These are phyloP conservation scores for Sarcophaga subvicina DNA, from an alignment of 2,888 invertebrate species.

Conservation along the genomic window DNA sequence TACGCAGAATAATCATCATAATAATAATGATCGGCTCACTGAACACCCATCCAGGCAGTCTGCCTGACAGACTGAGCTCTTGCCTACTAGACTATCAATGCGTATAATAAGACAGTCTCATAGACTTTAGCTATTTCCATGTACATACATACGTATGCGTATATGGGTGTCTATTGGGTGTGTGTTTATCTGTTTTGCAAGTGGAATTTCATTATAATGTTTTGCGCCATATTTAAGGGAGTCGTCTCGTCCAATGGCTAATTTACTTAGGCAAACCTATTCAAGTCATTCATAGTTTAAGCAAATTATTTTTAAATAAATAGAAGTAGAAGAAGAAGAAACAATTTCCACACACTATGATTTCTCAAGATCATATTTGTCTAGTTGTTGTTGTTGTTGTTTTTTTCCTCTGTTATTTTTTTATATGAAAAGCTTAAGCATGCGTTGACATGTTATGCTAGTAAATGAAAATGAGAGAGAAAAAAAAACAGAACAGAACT, in stretches of 20 bases:
- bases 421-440: constrained; percentile 41
- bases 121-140: not conserved
- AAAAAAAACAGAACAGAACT: not conserved
- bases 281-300: constrained; percentile 59
- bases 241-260: constrained; percentile 32
- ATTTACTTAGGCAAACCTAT: constrained; percentile 40
- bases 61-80: not conserved
- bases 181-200: constrained; percentile 37
- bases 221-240: constrained; percentile 48
- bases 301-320: constrained; percentile 38
- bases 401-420: not conserved
- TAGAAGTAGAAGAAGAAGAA: constrained; percentile 44
- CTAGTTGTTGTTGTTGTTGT: constrained; percentile 6
- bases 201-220: constrained; percentile 50
- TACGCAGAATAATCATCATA: constrained; percentile 32
- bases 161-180: not conserved
- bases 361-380: constrained; percentile 57
- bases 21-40: constrained; percentile 1
- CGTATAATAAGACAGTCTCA: constrained; percentile 22
- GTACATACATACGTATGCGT: too few species aligned
- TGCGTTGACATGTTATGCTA: constrained; percentile 68
- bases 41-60: constrained; percentile 4
- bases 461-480: constrained; percentile 17
- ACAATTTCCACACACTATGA: constrained; percentile 51
- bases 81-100: constrained; percentile 29